These are phyloP conservation scores for Urocynchramus pylzowi DNA, from an alignment of 2,113 vertebrate genomes.

Conservation along the genomic window DNA sequence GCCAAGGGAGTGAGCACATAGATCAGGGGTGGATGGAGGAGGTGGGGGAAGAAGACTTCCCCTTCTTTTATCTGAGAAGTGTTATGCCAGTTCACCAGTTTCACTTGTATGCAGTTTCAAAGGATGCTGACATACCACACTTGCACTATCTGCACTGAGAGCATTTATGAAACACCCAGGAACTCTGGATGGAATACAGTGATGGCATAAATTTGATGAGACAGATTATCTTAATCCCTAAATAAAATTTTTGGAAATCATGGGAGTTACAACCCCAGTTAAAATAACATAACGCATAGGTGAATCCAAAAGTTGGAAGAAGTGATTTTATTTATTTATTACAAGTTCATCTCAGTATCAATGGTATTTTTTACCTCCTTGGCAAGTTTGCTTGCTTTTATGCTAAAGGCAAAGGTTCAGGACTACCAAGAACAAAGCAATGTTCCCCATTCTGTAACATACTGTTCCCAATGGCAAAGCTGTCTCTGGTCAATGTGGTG, in stretches of 20 bases:
- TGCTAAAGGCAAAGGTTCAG: neutral
- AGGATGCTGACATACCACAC: neutral
- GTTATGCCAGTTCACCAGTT: neutral
- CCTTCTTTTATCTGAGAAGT: neutral
- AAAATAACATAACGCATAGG: neutral
- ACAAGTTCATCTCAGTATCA: neutral
- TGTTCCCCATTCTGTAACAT: neutral
- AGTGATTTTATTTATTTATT: neutral
- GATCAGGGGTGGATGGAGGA: neutral
- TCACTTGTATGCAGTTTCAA: neutral
- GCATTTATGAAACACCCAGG: neutral
- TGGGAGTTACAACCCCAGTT: rapidly evolving
- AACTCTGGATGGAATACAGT: neutral
- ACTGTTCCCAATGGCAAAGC: neutral
- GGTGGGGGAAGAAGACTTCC: neutral
- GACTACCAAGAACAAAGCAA: neutral
- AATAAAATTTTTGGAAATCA: neutral
- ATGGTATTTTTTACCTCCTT: neutral
- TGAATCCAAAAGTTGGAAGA: neutral
- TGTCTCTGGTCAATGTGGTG: neutral
- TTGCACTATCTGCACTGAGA: neutral
- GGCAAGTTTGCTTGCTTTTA: neutral
- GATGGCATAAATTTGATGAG: neutral
- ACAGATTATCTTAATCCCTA: neutral
- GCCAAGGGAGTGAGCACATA: neutral